Percentiles rank a stretch among this genome's conserved stretches.
Evolutionary conservation across 2,888 invertebrate genomes (phyloP).

Genomic region (Theodoxus fluviatilis): DNA sequence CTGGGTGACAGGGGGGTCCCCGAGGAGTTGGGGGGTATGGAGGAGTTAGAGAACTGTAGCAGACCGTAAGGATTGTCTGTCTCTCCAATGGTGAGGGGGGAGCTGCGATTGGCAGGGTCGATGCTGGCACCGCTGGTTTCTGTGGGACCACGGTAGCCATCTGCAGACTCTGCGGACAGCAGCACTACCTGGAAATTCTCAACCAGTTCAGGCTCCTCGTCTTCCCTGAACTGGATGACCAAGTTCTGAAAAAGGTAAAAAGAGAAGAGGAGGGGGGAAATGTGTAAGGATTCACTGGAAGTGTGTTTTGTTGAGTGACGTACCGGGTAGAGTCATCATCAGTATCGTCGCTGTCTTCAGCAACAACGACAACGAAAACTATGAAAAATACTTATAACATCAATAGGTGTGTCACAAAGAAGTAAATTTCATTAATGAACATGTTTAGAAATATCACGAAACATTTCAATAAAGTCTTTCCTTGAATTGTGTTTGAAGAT

Average conservation of each 20-base stretch:
- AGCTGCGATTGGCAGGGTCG: constrained; percentile 35
- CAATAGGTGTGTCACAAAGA: not conserved
- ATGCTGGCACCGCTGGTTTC: constrained; percentile 62
- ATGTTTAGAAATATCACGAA: not conserved
- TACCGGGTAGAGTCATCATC: too few relatives aligned
- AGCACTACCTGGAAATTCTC: constrained; percentile 55
- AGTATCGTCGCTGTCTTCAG: too few relatives aligned
- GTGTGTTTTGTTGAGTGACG: not conserved
- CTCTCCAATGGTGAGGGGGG: constrained; percentile 46
- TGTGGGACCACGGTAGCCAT: constrained; percentile 55
- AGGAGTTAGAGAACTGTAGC: constrained; percentile 53
- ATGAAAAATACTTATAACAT: not conserved
- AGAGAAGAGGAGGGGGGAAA: not conserved
- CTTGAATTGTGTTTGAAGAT: too few relatives aligned
- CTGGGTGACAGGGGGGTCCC: too few relatives aligned
- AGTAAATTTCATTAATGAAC: not conserved
- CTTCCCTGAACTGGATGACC: constrained; percentile 46
- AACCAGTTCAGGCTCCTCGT: constrained; percentile 52
- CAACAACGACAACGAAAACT: not conserved
- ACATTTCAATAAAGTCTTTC: too few relatives aligned
- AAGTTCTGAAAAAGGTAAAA: constrained; percentile 44
- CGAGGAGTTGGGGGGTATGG: too few relatives aligned
- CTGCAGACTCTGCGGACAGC: constrained; percentile 42
- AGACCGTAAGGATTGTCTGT: constrained; percentile 61
- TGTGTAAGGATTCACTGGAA: not conserved